Evolutionary conservation across 2,797 vertebrate genomes (phyloP).

Genomic region (Eleutherodactylus coqui): DNA sequence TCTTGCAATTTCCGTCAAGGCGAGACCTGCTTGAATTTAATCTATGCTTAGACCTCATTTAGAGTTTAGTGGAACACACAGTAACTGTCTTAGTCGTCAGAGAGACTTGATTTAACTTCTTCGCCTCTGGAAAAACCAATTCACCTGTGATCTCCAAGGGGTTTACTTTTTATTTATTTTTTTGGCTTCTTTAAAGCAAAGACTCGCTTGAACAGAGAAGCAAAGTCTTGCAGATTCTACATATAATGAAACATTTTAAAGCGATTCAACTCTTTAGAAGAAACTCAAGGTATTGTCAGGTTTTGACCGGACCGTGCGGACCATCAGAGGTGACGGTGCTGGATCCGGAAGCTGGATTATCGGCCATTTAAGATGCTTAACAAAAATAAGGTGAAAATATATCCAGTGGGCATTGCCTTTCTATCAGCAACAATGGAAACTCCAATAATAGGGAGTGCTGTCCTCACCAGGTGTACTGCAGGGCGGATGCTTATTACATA

Average conservation of each 20-base stretch:
- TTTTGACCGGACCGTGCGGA: no score
- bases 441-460: no score
- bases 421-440: no score
- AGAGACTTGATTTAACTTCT: constrained; percentile 69
- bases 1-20: constrained; percentile 89
- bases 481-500: no score
- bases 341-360: no score
- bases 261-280: not conserved
- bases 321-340: no score
- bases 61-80: constrained; percentile 65
- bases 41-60: constrained; percentile 79
- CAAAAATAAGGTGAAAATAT: no score
- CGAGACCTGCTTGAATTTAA: constrained; percentile 82
- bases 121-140: constrained; percentile 20
- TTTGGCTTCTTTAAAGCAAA: not conserved
- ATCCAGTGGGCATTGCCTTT: no score
- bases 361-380: no score
- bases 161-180: not conserved
- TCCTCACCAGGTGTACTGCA: no score
- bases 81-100: constrained; percentile 69
- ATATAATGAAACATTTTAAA: not conserved
- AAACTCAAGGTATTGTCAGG: no score
- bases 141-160: not conserved
- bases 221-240: not conserved
- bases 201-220: not conserved